A percentile compares a stretch with the other conserved stretches of the same genome.
These are phyloP conservation scores for Malurus alboscapulatus DNA, from an alignment of 2,113 vertebrate species.

Conservation along the genomic window DNA sequence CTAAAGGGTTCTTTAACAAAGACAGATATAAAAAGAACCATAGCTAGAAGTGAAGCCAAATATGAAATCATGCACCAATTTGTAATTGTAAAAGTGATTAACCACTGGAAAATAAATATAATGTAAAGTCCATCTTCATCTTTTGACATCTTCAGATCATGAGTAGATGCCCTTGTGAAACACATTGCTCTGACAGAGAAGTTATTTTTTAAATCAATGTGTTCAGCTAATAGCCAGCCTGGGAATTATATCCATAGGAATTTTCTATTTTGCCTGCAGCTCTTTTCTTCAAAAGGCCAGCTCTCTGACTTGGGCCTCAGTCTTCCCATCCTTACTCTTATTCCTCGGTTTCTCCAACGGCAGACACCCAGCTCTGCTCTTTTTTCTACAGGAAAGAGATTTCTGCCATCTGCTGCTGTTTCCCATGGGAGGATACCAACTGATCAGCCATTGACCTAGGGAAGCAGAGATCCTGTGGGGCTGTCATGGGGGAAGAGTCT, in stretches of 20 bases:
- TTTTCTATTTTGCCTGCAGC: slow-evolving; percentile 3
- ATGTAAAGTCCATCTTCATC: neutral
- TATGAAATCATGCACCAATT: slow-evolving; percentile 36
- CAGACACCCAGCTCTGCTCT: neutral
- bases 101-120: neutral
- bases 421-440: neutral
- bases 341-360: neutral
- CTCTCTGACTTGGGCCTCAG: neutral
- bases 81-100: slow-evolving; percentile 24
- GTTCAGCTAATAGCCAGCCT: slow-evolving; percentile 6
- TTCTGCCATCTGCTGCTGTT: neutral
- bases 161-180: neutral
- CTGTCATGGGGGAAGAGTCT: neutral
- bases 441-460: accelerated
- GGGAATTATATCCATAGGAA: slow-evolving; percentile 35
- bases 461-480: neutral
- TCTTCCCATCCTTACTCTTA: neutral
- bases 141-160: neutral
- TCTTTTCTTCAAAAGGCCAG: neutral
- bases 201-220: slow-evolving; percentile 14
- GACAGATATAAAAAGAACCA: neutral
- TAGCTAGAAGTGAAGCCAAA: slow-evolving; percentile 11
- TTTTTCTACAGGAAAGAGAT: neutral
- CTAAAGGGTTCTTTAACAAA: slow-evolving; percentile 3
- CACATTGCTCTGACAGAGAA: neutral